Conservation (phyloP, 2,797 vertebrate species). For the Xenopus petersii region DNA sequence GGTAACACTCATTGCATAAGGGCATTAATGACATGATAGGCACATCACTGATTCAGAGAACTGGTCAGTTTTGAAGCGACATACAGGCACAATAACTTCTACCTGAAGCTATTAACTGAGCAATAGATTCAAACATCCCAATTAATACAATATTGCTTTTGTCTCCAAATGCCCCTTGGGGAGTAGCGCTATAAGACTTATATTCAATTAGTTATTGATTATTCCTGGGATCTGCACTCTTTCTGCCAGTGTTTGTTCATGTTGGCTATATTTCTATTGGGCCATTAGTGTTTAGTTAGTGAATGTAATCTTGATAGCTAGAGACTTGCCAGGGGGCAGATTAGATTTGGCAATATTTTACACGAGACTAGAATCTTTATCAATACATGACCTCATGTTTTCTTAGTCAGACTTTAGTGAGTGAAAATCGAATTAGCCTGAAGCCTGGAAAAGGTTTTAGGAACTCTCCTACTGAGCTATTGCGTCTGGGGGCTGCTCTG, state of each 20-base stretch:
- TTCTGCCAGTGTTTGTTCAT: background rate
- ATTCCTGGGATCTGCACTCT: background rate
- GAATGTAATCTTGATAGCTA: background rate
- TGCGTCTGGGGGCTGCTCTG: no score
- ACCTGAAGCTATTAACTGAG: background rate
- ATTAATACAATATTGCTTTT: background rate
- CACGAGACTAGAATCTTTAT: background rate
- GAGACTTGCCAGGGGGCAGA: background rate
- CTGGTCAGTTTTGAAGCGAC: background rate
- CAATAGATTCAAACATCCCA: background rate
- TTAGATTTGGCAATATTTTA: background rate
- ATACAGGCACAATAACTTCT: no score
- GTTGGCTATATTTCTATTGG: background rate
- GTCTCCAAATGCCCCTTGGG: background rate
- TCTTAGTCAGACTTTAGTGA: background rate
- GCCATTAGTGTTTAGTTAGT: background rate
- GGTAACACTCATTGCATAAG: no score
- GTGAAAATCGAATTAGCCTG: constrained; percentile 3
- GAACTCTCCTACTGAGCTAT: background rate
- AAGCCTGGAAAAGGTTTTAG: constrained; percentile 2
- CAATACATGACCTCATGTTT: no score
- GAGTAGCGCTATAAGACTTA: background rate
- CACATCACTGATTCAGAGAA: no score
- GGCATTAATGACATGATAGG: no score
- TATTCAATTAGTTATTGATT: background rate